Percentiles rank a stretch among this genome's conserved stretches.
Evolutionary conservation across 2,113 vertebrate genomes (phyloP).

Genomic region (Shinisaurus crocodilurus): DNA sequence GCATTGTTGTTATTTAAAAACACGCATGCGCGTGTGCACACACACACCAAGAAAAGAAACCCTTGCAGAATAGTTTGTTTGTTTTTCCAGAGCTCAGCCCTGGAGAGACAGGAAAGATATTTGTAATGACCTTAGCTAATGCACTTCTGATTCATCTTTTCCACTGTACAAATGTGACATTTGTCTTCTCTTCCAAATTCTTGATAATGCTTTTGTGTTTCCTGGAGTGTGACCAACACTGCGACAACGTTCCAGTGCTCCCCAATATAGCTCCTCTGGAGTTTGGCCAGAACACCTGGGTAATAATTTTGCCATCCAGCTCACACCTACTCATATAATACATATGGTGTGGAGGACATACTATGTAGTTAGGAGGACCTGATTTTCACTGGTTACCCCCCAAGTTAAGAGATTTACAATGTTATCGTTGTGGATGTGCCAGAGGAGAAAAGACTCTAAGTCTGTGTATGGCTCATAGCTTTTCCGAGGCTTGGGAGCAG

Average conservation of each 20-base stretch:
- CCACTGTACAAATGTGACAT: neutral
- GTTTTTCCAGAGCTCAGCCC: neutral
- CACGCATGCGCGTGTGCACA: neutral
- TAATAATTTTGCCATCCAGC: constrained; percentile 26
- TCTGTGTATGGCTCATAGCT: neutral
- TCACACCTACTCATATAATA: neutral
- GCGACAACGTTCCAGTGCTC: neutral
- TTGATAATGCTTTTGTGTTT: neutral
- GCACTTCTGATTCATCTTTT: neutral
- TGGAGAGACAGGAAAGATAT: neutral
- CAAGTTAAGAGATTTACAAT: neutral
- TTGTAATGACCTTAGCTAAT: neutral
- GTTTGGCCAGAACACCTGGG: constrained; percentile 1
- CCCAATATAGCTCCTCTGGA: neutral
- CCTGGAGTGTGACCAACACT: neutral
- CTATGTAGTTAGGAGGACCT: neutral
- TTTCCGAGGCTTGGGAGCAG: neutral
- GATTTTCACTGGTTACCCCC: neutral
- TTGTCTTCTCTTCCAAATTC: neutral
- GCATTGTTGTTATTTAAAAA: neutral
- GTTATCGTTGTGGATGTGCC: neutral
- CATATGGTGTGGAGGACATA: neutral
- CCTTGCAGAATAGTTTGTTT: no score
- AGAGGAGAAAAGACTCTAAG: neutral
- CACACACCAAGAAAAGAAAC: no score